Base-by-base conservation (phyloP, 2,888 invertebrate species). In the Andrena praecox region DNA sequence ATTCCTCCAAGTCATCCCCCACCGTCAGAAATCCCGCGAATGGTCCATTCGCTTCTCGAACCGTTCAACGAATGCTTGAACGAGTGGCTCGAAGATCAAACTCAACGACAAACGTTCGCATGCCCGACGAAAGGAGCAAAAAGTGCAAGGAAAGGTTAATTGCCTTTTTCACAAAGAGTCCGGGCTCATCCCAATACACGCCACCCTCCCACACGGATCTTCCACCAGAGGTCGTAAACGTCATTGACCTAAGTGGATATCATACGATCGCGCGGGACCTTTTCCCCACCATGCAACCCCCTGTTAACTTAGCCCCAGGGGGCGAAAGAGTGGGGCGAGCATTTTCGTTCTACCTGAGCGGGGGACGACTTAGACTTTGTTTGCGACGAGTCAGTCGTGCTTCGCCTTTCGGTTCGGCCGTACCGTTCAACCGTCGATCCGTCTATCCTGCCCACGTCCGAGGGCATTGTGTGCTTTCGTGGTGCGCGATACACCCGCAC, bases 191-290 rank as follows among this genome's bases (percentile, higher is more conserved):
- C 52, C 52, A 31, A 52, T 31, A 52, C 67, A 52, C 67, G 67
- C 52, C 50, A 20, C 33, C 7, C 54, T 50, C 33, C 12, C 24
- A 10, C 68, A 24, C 54, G 54, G 24, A 60, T 60, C 60, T 29
- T 31, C 29, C 16, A n/a, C 48, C 2, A 24, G 12, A 48, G 24
- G 12, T 24, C 31, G 48, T 54, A 52, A 67, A 67, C 70, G 79
- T 80, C 79, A 79, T 80, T 79, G 79, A 80, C 70, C 66, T 79
- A 80, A 80, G 80, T 80, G 80, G 80, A 56, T 80, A 80, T 80
- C 66, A 71, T 80, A 71, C 48, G 80, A 80, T 80, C 80, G 80
- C 54, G 16, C 31, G 70, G 48, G 35, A 69, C 33, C 80, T 56
- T 77, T 63, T 68, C 68, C 68, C 78, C 56, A 31, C 66, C 27